Conservation (phyloP, 2,113 vertebrate genomes). For the Prunella himalayana region DNA sequence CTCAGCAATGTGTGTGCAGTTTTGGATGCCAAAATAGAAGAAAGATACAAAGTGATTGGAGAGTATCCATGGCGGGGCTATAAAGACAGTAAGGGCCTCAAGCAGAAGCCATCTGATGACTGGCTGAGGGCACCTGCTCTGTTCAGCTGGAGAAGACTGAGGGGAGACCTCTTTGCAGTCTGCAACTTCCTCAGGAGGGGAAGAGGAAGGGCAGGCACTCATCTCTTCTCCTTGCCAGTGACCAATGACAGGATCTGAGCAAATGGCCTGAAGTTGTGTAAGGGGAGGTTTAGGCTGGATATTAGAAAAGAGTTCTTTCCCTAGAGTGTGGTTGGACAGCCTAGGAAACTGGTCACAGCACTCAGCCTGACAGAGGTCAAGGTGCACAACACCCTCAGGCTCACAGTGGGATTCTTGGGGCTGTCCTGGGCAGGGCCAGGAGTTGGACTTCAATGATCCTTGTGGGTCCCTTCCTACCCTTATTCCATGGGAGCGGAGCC, state of each 20-base stretch:
- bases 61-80: not conserved
- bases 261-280: not conserved
- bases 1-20: rapidly evolving
- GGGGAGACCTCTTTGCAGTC: not conserved
- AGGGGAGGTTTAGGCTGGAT: not conserved
- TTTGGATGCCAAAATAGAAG: not conserved
- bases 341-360: not conserved
- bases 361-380: not conserved
- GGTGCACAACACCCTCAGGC: not conserved
- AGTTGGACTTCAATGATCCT: not conserved
- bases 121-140: not conserved
- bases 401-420: not conserved
- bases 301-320: not conserved
- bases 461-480: not conserved
- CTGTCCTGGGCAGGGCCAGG: not conserved
- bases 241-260: not conserved
- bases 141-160: not conserved
- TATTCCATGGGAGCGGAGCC: not conserved
- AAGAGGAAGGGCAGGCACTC: not conserved
- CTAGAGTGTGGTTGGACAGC: not conserved
- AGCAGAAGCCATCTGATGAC: not conserved
- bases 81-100: not conserved
- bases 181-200: not conserved
- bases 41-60: not conserved
- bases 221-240: not conserved